A percentile compares a stretch with the other conserved stretches of the same genome.
Conservation (phyloP, 2,888 invertebrate species). For the Cantharis rufa region DNA sequence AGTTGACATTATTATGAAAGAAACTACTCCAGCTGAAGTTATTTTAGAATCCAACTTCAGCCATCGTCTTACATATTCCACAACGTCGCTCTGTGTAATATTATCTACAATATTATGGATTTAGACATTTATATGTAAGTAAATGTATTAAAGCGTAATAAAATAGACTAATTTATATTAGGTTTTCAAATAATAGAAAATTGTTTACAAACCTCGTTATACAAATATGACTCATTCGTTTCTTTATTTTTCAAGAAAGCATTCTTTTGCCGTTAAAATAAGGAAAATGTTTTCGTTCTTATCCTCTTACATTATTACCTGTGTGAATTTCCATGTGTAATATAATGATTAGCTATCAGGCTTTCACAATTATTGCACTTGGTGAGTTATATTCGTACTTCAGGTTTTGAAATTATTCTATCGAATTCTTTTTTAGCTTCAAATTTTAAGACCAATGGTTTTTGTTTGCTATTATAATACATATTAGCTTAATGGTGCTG, state of each 20-base stretch:
- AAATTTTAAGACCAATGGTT: background rate
- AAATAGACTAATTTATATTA: constrained; percentile 17
- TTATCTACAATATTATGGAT: constrained; percentile 11
- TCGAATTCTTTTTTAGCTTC: background rate
- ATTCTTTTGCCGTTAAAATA: background rate
- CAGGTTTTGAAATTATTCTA: background rate
- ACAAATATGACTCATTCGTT: background rate
- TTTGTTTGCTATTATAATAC: background rate
- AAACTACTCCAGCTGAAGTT: constrained; percentile 25
- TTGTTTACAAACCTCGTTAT: background rate
- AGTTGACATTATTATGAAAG: constrained; percentile 31
- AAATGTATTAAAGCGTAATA: constrained; percentile 21
- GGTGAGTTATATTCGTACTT: background rate
- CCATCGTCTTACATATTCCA: constrained; percentile 13
- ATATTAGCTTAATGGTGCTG: constrained; percentile 4
- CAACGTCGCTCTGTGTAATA: constrained; percentile 16
- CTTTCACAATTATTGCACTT: background rate
- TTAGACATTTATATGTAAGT: constrained; percentile 18
- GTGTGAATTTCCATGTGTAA: background rate
- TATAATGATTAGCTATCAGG: background rate
- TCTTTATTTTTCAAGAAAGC: background rate
- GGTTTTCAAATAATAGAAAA: background rate
- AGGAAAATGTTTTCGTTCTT: background rate
- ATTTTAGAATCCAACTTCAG: constrained; percentile 20
- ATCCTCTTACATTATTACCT: background rate